Evolutionary conservation across 2,797 vertebrate genomes (phyloP), one percentile per base, ranked within the genome.

Genomic region (Xerus rutilus): DNA sequence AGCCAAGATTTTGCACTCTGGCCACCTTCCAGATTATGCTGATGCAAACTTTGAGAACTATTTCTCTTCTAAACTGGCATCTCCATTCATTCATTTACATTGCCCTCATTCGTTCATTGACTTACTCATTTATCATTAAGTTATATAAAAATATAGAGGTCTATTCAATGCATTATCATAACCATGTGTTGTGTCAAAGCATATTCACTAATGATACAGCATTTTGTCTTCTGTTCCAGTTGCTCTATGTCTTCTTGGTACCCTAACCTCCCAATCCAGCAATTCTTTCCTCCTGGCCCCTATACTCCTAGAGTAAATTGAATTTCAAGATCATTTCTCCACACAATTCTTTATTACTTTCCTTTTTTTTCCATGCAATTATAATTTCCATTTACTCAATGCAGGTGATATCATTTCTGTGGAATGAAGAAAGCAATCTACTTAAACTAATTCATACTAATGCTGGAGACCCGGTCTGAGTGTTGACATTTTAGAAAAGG

Each of bases 401-500:
- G 86, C 32, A 59, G 84, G 74, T 89, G 95, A 95, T 87, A 72
- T 57, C 65, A 95, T 82, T 94, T 91, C 91, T 62, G 49, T 65
- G 49, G 39, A 79, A 91, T 74, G 30, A 96, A 96, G 81, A 96
- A 96, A 94, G 86, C 72, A 87, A 86, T 94, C 67, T 94, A 85
- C 79, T 95, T 96, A 96, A 96, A 92, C 69, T 78, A 96, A 93
- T 95, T 87, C 47, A 69, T 39, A 62, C 54, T 76, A 91, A 95
- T 86, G 64, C 62, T 57, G 82, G 73, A 86, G 73, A 93, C 77
- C 43, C 49, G 49, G 62, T 89, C 70, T 70, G 67, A 95, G 73
- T 78, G 86, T 62, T 96, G 76, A 85, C 32, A 64, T 79, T 88
- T 87, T 69, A 74, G 65, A 86, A 84, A 89, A 96, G 59, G 45